phyloP scores from a whole-genome alignment of 2,888 invertebrate genomes.

The Troides helena region DNA sequence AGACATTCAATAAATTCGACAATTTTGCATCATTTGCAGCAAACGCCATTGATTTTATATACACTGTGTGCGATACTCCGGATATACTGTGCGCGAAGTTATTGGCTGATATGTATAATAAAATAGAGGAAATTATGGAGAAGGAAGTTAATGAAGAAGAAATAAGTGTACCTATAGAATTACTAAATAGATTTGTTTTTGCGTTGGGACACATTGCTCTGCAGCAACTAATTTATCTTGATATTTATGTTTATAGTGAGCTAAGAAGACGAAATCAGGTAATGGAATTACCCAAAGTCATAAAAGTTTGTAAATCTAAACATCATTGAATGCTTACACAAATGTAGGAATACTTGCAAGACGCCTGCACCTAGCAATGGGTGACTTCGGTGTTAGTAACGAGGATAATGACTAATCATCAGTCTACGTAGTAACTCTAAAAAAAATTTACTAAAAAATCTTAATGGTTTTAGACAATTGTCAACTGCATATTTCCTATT shows the following conservation, averaged over 20 bases:
- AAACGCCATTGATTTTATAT: slow-evolving; percentile 75
- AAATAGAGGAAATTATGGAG: slow-evolving; percentile 63
- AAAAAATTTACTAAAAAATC: too few relatives aligned
- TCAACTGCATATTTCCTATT: too few relatives aligned
- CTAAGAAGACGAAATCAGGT: slow-evolving; percentile 79
- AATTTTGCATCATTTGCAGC: slow-evolving; percentile 77
- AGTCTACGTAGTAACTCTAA: too few relatives aligned
- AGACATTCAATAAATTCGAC: slow-evolving; percentile 68
- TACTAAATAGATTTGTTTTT: slow-evolving; percentile 78
- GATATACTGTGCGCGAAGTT: slow-evolving; percentile 75
- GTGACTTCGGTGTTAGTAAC: too few relatives aligned
- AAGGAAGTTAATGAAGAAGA: slow-evolving; percentile 61
- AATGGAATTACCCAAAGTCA: slow-evolving; percentile 20
- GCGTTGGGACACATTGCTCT: slow-evolving; percentile 89
- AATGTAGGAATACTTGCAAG: too few relatives aligned
- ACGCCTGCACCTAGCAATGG: too few relatives aligned
- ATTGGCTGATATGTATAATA: slow-evolving; percentile 69
- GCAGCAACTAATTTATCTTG: slow-evolving; percentile 89
- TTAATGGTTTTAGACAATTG: too few relatives aligned
- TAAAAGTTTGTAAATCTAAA: not conserved
- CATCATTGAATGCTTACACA: not conserved
- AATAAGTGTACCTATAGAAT: slow-evolving; percentile 54
- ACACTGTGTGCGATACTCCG: slow-evolving; percentile 80
- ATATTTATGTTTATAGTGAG: slow-evolving; percentile 91
- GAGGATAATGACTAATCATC: too few relatives aligned